Conservation (phyloP, 1,140 invertebrate species). For the Drosophila seguyi region DNA sequence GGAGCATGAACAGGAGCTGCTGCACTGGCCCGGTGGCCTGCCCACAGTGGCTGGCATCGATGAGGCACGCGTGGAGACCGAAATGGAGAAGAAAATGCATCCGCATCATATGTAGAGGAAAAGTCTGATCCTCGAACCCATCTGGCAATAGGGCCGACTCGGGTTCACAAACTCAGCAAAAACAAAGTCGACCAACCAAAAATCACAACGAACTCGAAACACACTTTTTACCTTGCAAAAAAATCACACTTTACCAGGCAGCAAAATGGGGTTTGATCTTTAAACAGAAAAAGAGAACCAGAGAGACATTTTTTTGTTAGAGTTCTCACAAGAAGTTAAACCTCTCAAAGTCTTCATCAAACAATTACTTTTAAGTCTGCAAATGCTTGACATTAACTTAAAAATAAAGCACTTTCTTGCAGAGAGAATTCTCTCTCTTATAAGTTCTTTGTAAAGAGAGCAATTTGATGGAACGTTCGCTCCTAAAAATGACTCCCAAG, state of each 20-base stretch:
- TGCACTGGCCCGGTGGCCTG: slow-evolving; percentile 89
- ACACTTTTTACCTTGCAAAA: background rate
- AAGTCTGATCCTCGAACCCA: slow-evolving; percentile 22
- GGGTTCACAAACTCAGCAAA: slow-evolving; percentile 2
- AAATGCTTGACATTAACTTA: background rate
- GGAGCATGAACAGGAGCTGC: slow-evolving; percentile 89
- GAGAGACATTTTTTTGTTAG: too few relatives aligned
- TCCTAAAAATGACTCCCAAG: background rate
- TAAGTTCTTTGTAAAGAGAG: background rate
- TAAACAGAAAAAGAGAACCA: background rate
- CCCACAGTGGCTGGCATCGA: slow-evolving; percentile 90
- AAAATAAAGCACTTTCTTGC: background rate
- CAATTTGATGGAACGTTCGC: background rate
- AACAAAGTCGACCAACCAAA: background rate
- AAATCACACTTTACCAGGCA: background rate
- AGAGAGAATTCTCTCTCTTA: background rate
- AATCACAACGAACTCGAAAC: background rate
- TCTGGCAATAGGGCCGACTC: slow-evolving; percentile 13
- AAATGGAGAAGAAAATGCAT: slow-evolving; percentile 89
- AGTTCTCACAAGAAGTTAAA: too few relatives aligned
- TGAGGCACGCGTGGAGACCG: slow-evolving; percentile 88
- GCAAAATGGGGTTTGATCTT: too few relatives aligned
- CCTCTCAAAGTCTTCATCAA: background rate
- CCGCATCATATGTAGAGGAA: slow-evolving; percentile 85
- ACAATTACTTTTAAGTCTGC: background rate